These are phyloP conservation scores for Conomelus anceps DNA, from an alignment of 2,888 invertebrate species.

Conservation along the genomic window DNA sequence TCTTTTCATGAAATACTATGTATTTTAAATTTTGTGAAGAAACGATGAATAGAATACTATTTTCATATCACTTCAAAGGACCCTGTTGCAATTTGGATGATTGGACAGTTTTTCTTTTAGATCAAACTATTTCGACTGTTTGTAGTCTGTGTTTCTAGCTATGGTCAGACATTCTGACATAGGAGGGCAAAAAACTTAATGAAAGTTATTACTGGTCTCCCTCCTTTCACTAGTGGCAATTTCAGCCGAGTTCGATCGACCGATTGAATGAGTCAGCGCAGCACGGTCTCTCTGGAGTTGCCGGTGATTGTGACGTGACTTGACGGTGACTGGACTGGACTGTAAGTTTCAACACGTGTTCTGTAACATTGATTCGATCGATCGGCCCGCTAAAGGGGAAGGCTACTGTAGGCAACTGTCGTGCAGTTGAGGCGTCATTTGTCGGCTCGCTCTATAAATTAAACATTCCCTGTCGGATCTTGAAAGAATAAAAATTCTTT, in stretches of 20 bases:
- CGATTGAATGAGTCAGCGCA: neutral
- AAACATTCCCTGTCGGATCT: neutral
- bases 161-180: neutral
- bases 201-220: neutral
- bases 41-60: no score
- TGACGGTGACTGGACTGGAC: neutral
- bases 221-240: neutral
- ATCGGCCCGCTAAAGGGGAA: neutral
- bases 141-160: no score
- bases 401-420: neutral
- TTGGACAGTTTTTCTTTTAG: no score
- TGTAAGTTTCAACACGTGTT: neutral
- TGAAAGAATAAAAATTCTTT: neutral
- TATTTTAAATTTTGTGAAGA: no score
- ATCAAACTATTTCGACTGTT: no score
- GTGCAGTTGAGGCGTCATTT: neutral
- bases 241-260: neutral
- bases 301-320: no score
- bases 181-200: neutral
- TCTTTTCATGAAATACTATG: no score
- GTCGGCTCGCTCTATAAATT: neutral
- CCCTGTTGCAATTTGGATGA: no score
- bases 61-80: no score
- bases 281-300: no score
- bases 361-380: neutral